phyloP scores from a whole-genome alignment of 2,888 invertebrate genomes.

The Exephanes ischioxanthus region DNA sequence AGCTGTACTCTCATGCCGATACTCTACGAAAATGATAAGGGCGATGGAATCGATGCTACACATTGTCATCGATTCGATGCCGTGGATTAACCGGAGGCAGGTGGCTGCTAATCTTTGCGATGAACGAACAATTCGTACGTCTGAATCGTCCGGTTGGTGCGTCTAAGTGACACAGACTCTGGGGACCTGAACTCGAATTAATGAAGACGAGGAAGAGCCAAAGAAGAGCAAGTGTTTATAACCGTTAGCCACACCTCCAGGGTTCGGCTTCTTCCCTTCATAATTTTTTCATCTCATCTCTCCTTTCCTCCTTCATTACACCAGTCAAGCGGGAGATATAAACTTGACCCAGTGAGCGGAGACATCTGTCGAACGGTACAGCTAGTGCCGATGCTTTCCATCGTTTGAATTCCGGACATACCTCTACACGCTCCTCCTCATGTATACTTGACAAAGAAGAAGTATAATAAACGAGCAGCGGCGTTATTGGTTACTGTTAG shows the following conservation, averaged over 20 bases:
- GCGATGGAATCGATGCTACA: not conserved
- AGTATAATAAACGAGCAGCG: conserved; percentile 2
- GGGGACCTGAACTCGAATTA: conserved; percentile 4
- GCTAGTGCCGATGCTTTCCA: conserved; percentile 51
- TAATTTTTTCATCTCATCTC: conserved; percentile 10
- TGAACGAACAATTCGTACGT: not conserved
- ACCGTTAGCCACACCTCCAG: conserved; percentile 56
- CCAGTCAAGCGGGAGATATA: conserved; percentile 32
- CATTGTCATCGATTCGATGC: not conserved
- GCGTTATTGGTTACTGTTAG: not conserved
- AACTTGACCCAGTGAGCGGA: conserved; percentile 57
- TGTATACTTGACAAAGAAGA: not conserved
- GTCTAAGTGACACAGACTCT: not conserved
- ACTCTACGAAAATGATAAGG: not conserved
- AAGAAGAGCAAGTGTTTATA: conserved; percentile 5
- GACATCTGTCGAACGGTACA: conserved; percentile 53
- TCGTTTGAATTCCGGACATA: conserved; percentile 46
- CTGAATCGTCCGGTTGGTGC: not conserved
- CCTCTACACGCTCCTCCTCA: conserved; percentile 14
- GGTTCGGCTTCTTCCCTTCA: conserved; percentile 9
- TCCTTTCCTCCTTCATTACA: not conserved
- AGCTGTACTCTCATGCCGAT: not conserved
- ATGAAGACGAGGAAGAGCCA: not conserved
- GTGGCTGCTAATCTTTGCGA: not conserved
- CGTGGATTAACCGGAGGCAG: not conserved